Evolutionary conservation across 1,140 invertebrate species (phyloP).

Genomic region (Helicoverpa armigera): DNA sequence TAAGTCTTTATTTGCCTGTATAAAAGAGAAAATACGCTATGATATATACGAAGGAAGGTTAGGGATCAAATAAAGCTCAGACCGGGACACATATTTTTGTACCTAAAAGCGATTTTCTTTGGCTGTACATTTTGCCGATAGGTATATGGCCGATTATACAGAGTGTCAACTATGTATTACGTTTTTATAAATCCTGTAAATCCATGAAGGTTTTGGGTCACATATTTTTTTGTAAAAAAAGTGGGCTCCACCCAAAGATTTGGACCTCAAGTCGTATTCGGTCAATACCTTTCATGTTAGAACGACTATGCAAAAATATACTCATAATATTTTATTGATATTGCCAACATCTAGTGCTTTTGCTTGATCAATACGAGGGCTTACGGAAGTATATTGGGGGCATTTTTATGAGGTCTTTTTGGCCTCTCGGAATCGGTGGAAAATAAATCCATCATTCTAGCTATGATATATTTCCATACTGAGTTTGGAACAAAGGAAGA

Average conservation of each 20-base stretch:
- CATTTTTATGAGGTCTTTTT: constrained; percentile 36
- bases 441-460: constrained; percentile 21
- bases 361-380: constrained; percentile 48
- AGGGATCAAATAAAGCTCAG: no score
- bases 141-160: no score
- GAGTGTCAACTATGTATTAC: neutral
- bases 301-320: constrained; percentile 53
- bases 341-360: constrained; percentile 46
- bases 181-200: neutral
- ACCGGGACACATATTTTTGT: neutral
- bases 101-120: neutral
- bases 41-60: no score
- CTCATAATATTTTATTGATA: constrained; percentile 64
- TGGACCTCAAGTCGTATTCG: constrained; percentile 43
- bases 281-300: constrained; percentile 30
- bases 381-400: constrained; percentile 16
- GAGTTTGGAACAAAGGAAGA: constrained; percentile 2
- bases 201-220: neutral
- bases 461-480: constrained; percentile 19
- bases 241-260: constrained; percentile 17
- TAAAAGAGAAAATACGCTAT: neutral
- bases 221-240: constrained; percentile 37
- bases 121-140: neutral
- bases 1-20: neutral
- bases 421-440: constrained; percentile 15